Percentiles rank a stretch among this genome's conserved stretches.
These are phyloP conservation scores for Galeopsomyia nigrocyanea DNA, from an alignment of 2,888 invertebrate species.

Conservation along the genomic window DNA sequence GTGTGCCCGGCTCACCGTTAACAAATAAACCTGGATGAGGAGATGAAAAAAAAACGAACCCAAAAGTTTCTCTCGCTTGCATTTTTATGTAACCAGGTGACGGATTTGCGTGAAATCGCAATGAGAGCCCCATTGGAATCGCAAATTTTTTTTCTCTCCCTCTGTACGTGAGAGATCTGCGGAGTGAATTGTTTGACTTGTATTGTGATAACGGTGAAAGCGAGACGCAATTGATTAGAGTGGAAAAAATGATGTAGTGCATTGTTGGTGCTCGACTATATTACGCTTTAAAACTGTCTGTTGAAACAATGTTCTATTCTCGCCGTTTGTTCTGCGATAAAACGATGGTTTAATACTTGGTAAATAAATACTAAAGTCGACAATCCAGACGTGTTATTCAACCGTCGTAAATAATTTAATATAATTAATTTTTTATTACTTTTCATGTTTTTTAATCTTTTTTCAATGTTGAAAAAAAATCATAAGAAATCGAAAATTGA, in stretches of 20 bases:
- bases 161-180: not conserved
- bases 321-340: not conserved
- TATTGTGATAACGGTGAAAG: constrained; percentile 28
- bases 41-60: too few species aligned
- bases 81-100: not conserved
- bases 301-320: not conserved
- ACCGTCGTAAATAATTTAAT: too few species aligned
- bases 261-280: constrained; percentile 3
- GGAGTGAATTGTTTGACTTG: not conserved
- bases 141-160: constrained; percentile 3
- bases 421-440: too few species aligned
- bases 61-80: not conserved
- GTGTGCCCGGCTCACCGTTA: not conserved
- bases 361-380: too few species aligned
- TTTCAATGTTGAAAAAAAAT: too few species aligned
- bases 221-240: constrained; percentile 8
- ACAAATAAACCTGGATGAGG: too few species aligned
- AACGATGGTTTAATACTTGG: constrained; percentile 12
- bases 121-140: not conserved
- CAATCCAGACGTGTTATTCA: too few species aligned
- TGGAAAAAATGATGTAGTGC: constrained; percentile 20
- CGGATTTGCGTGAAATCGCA: constrained; percentile 7
- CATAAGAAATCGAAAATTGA: too few species aligned
- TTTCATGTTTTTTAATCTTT: too few species aligned
- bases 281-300: not conserved